Conservation (phyloP, 2,797 vertebrate genomes). For the Myotis pilosus region DNA sequence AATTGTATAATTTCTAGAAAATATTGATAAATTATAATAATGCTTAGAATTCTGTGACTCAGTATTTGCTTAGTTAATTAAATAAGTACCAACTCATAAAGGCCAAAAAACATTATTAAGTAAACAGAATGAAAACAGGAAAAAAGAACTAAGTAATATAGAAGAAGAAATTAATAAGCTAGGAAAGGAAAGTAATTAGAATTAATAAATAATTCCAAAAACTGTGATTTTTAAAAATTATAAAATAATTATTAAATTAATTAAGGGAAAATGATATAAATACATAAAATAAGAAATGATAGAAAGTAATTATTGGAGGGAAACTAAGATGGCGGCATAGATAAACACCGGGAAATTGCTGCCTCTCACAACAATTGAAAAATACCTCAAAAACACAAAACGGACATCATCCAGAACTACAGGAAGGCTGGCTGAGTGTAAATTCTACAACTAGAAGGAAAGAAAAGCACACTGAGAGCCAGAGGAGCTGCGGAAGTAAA, state of each 20-base stretch:
- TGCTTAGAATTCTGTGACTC: background rate
- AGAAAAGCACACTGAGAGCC: too few species aligned
- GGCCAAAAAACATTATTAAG: background rate
- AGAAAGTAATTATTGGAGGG: too few species aligned
- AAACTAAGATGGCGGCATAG: too few species aligned
- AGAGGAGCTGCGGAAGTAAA: too few species aligned
- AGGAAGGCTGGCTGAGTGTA: too few species aligned
- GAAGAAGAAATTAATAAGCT: background rate
- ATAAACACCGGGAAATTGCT: too few species aligned
- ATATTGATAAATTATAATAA: background rate
- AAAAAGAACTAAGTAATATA: background rate
- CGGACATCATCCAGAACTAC: too few species aligned
- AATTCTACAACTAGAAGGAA: too few species aligned
- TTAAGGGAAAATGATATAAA: background rate
- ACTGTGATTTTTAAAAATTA: background rate
- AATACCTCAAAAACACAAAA: too few species aligned
- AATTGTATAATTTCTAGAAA: background rate
- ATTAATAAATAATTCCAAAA: background rate
- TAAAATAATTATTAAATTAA: background rate
- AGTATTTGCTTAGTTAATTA: slow-evolving; percentile 21
- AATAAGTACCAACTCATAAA: background rate
- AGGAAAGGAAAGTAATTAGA: background rate
- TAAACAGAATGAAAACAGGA: background rate
- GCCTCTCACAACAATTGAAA: too few species aligned
- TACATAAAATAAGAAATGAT: background rate